Evolutionary conservation across 2,888 invertebrate species (phyloP), one percentile per base, ranked within the genome.

Genomic region (Helleia helle): DNA sequence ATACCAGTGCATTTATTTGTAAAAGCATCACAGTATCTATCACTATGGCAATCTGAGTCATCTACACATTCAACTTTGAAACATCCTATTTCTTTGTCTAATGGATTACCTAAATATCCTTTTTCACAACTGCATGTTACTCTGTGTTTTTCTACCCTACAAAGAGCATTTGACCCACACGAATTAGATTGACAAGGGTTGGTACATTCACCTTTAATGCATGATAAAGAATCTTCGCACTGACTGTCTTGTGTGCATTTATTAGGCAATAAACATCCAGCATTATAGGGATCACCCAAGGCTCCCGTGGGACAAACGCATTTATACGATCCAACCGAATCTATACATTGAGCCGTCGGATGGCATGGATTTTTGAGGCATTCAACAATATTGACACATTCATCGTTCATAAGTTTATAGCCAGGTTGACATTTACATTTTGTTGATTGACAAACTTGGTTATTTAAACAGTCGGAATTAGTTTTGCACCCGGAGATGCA

Each of bases 51-150:
- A 53, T 95, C 94, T 26, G 87, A 87, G 62, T 93, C 88, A 29
- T 88, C 88, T 1, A 93, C 80, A 69, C 96, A 96, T 74, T 96
- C 95, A 1, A 95, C 96, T 73, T 92, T 93, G 66, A 94, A 95
- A 61, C 95, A 96, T 24, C 96, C 96, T 38, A 94, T 87, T 38
- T 87, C 87, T 40, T 85, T 80, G 58, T 94, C 93, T 41, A 87
- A 87, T 3, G 94, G 91, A 76, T 95, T 94, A 5, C 96, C 96
- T 18, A 95, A 83, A 64, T 91, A 91, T 12, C 95, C 95, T 43
- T 90, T 87, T 26, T 93, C 91, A 65, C 96, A 96, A 24, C 87
- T 85, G 60, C 95, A 96, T 13, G 88, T 76, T 1, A 93, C 88
- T 58, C 69, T 86, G 57, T 95, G 95, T 47, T 91, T 89, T 13